A percentile compares a stretch with the other conserved stretches of the same genome.
These are phyloP conservation scores for Parasteatoda tepidariorum DNA, from an alignment of 1,140 invertebrate species.

Conservation along the genomic window DNA sequence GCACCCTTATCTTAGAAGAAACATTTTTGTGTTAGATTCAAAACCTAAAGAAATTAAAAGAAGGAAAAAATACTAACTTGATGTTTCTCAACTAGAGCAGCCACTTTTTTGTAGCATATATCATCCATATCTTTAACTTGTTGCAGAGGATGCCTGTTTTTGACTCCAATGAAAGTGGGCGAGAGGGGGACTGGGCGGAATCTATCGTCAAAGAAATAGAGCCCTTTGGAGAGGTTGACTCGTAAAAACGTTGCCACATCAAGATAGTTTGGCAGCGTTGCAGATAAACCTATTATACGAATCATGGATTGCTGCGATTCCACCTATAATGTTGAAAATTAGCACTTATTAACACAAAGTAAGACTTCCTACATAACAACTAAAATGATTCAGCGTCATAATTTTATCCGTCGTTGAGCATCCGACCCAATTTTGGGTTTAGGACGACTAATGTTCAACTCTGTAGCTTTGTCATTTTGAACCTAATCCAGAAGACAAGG, in stretches of 20 bases:
- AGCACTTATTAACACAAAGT: slow-evolving; percentile 2
- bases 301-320: slow-evolving; percentile 97
- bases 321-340: slow-evolving; percentile 72
- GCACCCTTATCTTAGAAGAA: too few species aligned
- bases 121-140: slow-evolving; percentile 89
- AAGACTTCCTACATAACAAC: slow-evolving; percentile 1
- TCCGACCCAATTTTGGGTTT: too few species aligned
- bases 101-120: slow-evolving; percentile 91
- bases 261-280: slow-evolving; percentile 97
- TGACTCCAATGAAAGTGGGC: slow-evolving; percentile 93
- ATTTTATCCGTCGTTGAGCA: neutral
- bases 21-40: too few species aligned
- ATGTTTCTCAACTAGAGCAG: slow-evolving; percentile 84
- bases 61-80: slow-evolving; percentile 74
- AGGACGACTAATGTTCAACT: too few species aligned
- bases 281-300: slow-evolving; percentile 96
- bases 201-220: slow-evolving; percentile 97
- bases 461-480: too few species aligned
- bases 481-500: too few species aligned
- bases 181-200: slow-evolving; percentile 96
- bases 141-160: slow-evolving; percentile 80
- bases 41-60: too few species aligned
- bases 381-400: neutral
- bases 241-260: slow-evolving; percentile 95
- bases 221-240: slow-evolving; percentile 91